Evolutionary conservation across 2,797 vertebrate genomes (phyloP), one percentile per base, ranked within the genome.

Genomic region (Eremophila alpestris): DNA sequence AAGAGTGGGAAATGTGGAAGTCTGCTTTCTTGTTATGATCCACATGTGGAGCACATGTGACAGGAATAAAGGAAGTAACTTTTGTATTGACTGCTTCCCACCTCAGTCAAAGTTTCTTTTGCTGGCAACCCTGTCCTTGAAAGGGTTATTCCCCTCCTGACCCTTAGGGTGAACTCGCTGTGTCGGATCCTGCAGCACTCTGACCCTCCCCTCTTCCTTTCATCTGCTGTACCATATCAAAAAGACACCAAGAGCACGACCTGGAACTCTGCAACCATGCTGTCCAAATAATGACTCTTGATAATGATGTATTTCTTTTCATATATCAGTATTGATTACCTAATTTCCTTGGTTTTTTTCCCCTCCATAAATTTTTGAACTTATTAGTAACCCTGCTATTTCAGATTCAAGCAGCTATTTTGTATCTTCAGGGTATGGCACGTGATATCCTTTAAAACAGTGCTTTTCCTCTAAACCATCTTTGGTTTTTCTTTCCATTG

Each of bases 31-130:
- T 34, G 26, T 58, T 83, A 29, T 22, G 41, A 56, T 46, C 67
- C 77, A 48, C 38, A 38, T 38, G 38, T 38, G 63, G 45, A 86
- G 48, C 30, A 34, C 84, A 74, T 2, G 9, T 84, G 86, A 87
- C 51, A 2, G 94, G 86, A 95, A 95, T 63, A 87, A 90, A 92
- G 92, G 94, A 96, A 94, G 63, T 22, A 71, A 82, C 69, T 70
- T 93, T 87, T 68, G 45, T 83, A 54, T 23, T 77, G 67, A 36
- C n/a, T 10, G 32, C 63, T 94, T 69, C 38, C 77, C 71, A 60
- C 32, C 32, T 83, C 77, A 56, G 76, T 7, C 64, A 85, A 73
- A 89, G 65, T 63, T 71, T 38, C 26, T 88, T 88, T 71, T 89
- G 19, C 38, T 83, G 89, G 65, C 93, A 87, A 22, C 29, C 9